Base-by-base conservation (phyloP, 2,888 invertebrate genomes). In the Drosophila antonietae region DNA sequence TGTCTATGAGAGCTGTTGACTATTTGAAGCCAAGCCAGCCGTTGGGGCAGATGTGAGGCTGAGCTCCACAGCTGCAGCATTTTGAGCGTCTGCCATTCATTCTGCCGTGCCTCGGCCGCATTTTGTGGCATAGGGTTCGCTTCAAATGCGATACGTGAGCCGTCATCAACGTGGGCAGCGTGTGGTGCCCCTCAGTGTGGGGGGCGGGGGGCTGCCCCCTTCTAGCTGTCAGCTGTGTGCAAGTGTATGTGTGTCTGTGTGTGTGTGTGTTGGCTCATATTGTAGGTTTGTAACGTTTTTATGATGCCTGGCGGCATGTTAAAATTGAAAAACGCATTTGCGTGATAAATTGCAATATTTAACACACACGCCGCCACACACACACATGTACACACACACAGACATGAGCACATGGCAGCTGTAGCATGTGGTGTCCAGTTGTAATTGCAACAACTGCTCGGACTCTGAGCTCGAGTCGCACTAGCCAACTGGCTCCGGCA, bases 301-400 rank as follows among this genome's bases (percentile, higher is more conserved):
- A 90, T 91, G 90, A 90, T 91, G 90, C 92, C 92, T 89, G 89
- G 92, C 91, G 91, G 92, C 92, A 90, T 91, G 92, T 91, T 91
- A 90, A 91, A 92, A 91, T 91, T 91, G 91, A 91, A 91, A 91
- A 91, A 92, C 92, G 92, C 92, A 92, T 91, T 92, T 92, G 92
- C 92, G 92, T 92, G 92, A 92, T 92, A 92, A 92, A 92, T 92
- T 90, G 91, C 92, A 91, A 91, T 91, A 92, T 91, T 91, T 91
- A 91, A 91, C 91, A 90, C 90, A 86, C 83, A 83, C 75, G 73
- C 77, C 71, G 67, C 47, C 76, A 70, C 57, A 71, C 63, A 66
- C 58, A 70, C 58, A 66, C 49, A 60, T 58, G 44, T 60, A 59
- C 60, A 60, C 39, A 35, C 46, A 66, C 43, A 51, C 58, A 73